Evolutionary conservation across 2,797 vertebrate genomes (phyloP), one percentile per base, ranked within the genome.

Genomic region (Pangasius macronema): DNA sequence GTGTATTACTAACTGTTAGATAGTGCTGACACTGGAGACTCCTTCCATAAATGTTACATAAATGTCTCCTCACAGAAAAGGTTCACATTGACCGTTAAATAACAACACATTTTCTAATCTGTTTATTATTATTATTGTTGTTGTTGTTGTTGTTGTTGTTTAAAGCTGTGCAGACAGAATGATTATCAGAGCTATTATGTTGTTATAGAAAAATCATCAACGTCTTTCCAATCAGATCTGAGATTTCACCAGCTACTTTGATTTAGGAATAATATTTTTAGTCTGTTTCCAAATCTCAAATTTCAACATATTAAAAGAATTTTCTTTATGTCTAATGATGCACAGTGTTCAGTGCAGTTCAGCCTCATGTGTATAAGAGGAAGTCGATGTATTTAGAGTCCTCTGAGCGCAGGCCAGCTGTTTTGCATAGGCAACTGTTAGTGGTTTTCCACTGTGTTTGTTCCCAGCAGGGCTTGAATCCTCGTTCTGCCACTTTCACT

Each of bases 371-470:
- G 30, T 83, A 33, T 1, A 51, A 83, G 61, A 83, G 79, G 86
- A 87, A 82, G 68, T 65, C 2, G 2, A 2, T 83, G 27, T 83
- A 67, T 67, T 33, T 83, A 14, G 27, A 51, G 42, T 65, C 46
- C n/a, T 51, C 42, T 51, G 59, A 51, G 61, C 0, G 8, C 16
- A 63, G 22, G 46, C 65, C 79, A 72, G 55, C 24, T 85, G 75
- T 70, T 86, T 80, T 86, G 61, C 76, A 79, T 53, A 68, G 2
- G 16, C 85, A 55, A 68, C 75, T 86, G 85, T 86, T 65, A 7
- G 42, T 20, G 49, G 46, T 53, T 67, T 36, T 68, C 11, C 33
- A 85, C 42, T 1, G 18, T 22, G 55, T 81, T 81, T 61, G 36
- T 49, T 82, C 42, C 81, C 42, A 67, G 61, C 81, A 65, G 39